Evolutionary conservation across 2,797 vertebrate species (phyloP), one percentile per base, ranked within the genome.

Genomic region (Tragopan temminckii): DNA sequence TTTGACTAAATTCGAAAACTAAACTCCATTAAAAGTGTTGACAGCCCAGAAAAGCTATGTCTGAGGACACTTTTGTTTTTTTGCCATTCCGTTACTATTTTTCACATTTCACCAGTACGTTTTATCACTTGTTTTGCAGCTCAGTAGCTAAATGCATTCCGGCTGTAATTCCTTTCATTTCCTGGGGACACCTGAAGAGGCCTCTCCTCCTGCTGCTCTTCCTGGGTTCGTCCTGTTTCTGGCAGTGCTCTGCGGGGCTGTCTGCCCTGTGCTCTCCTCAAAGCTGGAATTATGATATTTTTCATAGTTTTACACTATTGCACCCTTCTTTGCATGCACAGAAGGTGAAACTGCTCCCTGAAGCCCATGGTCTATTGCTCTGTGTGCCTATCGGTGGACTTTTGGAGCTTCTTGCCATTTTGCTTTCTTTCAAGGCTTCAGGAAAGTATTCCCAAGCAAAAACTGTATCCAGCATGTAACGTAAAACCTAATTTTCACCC

Each of bases 1-100:
- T 95, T 84, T 43, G 64, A 67, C 77, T 90, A 92, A 93, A 97
- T 94, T 95, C 95, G 94, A 96, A 97, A 94, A 92, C 88, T 86
- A 92, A 95, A 96, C 88, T 81, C 89, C 62, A 84, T 95, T 93
- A 82, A 46, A 67, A 55, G 3, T 9, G 5, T 4, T 25, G 38
- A 23, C 43, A 59, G 59, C 76, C 46, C 58, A 19, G 36, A 83
- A 48, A 63, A 85, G 36, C 67, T 50, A 40, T 35, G 31, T 57
- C 63, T 59, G 82, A 61, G 40, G 77, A 85, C 79, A 43, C n/a
- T 88, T 35, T 27, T 67, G 38, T 15, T 83, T 80, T 92, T 24
- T n/a, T n/a, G 43, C 1, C 1, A 36, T 62, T 80, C 76, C 82
- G 40, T 89, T 78, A 59, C 53, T 76, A 57, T 69, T 79, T 79